These are phyloP conservation scores for Agrilus planipennis DNA, from an alignment of 1,140 invertebrate species.

Conservation along the genomic window DNA sequence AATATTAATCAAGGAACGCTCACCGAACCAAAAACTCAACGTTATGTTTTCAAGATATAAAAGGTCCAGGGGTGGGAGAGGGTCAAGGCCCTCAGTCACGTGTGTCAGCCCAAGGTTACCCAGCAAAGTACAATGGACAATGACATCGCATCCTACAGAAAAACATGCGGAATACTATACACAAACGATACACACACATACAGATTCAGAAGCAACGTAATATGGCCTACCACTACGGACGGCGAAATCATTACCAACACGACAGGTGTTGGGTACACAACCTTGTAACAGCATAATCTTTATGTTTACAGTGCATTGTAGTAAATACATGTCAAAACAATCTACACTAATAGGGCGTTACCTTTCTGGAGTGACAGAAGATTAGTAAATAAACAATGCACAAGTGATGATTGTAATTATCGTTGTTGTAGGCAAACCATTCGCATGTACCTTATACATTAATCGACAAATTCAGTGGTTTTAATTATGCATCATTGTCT, in stretches of 20 bases:
- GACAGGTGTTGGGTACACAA: background rate
- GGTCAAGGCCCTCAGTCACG: slow-evolving; percentile 16
- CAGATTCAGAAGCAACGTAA: background rate
- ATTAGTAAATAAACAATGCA: too few relatives aligned
- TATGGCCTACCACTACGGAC: background rate
- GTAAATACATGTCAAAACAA: too few relatives aligned
- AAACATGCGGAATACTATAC: background rate
- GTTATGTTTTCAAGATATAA: slow-evolving; percentile 8
- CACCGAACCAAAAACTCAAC: too few relatives aligned
- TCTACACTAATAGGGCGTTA: too few relatives aligned
- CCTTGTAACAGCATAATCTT: slow-evolving; percentile 1
- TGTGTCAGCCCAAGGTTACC: slow-evolving; percentile 12
- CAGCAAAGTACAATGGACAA: slow-evolving; percentile 11
- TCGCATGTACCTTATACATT: too few relatives aligned
- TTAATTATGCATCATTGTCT: too few relatives aligned
- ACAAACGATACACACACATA: slow-evolving; percentile 2
- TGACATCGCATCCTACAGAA: slow-evolving; percentile 9
- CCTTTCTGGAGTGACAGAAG: too few relatives aligned
- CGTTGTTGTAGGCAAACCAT: too few relatives aligned
- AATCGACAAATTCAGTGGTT: too few relatives aligned
- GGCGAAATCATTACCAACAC: background rate
- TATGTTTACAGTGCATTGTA: too few relatives aligned
- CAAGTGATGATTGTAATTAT: too few relatives aligned
- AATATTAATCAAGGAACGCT: too few relatives aligned
- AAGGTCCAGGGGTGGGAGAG: slow-evolving; percentile 8